Percentiles rank a stretch among this genome's conserved stretches.
Evolutionary conservation across 1,140 invertebrate species (phyloP).

Genomic region (Diprion similis): DNA sequence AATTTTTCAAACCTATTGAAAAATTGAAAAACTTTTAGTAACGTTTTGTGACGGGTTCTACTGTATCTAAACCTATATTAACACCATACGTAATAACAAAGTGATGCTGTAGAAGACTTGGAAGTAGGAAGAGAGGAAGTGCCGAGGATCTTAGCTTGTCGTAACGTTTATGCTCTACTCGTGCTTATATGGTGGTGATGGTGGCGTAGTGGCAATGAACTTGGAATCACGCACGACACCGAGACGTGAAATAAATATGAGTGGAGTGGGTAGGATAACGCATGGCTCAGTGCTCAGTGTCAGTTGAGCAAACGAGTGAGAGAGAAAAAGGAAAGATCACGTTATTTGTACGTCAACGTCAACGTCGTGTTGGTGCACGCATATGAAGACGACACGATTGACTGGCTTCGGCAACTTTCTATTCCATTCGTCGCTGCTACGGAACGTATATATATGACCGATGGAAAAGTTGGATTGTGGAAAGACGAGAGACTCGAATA

Average conservation of each 20-base stretch:
- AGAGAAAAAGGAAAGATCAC: not conserved
- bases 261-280: not conserved
- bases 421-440: not conserved
- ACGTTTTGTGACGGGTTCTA: no score
- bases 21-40: no score
- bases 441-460: no score
- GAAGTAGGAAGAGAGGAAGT: no score
- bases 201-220: not conserved
- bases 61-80: no score
- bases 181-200: not conserved
- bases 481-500: no score
- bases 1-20: no score
- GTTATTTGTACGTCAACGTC: not conserved
- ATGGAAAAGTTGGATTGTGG: no score
- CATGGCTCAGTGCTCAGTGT: not conserved
- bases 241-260: not conserved
- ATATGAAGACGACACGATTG: not conserved
- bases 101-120: no score
- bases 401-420: not conserved
- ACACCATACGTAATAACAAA: no score
- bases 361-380: no score
- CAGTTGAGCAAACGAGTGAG: not conserved
- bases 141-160: no score
- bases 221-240: not conserved
- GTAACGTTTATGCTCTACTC: not conserved